Conservation (phyloP, 2,797 vertebrate genomes). For the Pseudochromis fuscus region DNA sequence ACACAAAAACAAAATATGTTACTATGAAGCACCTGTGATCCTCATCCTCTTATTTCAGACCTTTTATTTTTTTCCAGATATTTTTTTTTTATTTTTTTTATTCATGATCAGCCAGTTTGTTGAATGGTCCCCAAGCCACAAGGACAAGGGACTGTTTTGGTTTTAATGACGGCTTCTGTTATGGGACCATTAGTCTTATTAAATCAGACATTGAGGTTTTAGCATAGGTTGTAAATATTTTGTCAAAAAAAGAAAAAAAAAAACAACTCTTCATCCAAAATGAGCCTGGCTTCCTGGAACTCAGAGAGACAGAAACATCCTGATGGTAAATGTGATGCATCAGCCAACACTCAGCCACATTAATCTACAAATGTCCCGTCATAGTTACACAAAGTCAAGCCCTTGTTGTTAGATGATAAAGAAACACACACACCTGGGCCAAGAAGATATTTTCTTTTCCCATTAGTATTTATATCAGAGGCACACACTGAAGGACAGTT, state of each 20-base stretch:
- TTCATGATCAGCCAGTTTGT: not conserved
- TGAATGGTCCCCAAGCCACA: not conserved
- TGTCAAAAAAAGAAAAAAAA: not conserved
- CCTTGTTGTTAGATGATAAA: slow-evolving; percentile 23
- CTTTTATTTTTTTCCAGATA: too few species aligned
- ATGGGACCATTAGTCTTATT: slow-evolving; percentile 1
- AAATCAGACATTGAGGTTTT: not conserved
- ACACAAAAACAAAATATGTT: not conserved
- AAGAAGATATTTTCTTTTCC: not conserved
- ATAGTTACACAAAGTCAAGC: slow-evolving; percentile 27
- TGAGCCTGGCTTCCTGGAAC: slow-evolving; percentile 5
- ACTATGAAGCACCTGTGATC: not conserved
- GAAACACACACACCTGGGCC: slow-evolving; percentile 13
- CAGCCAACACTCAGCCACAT: slow-evolving; percentile 6
- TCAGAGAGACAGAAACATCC: slow-evolving; percentile 8
- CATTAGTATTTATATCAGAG: slow-evolving; percentile 19
- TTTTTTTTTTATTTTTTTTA: not conserved
- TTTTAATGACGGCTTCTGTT: not conserved
- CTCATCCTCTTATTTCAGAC: too few species aligned
- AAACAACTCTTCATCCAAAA: too few species aligned
- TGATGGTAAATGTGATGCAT: slow-evolving; percentile 23
- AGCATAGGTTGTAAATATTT: not conserved
- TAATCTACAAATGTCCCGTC: slow-evolving; percentile 18
- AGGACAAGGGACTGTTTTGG: not conserved
- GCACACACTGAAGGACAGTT: not conserved